Evolutionary conservation across 2,888 invertebrate genomes (phyloP), one percentile per base, ranked within the genome.

Genomic region (Ditula angustiorana): DNA sequence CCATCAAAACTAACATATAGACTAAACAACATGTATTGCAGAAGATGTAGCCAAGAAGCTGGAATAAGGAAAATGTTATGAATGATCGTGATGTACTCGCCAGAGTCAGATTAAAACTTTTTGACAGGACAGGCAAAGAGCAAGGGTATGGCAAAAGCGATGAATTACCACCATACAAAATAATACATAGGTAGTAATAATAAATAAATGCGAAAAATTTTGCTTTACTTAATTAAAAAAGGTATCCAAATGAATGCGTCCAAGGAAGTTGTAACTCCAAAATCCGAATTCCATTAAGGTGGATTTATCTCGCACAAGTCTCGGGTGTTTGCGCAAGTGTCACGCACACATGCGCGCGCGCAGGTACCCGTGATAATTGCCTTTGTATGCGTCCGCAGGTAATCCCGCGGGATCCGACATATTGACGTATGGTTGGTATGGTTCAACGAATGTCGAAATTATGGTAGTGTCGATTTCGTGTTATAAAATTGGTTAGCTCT

Each of bases 321-420:
- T 80, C 79, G 74, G 11, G 76, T 81, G 87, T 88, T 90, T 89
- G 89, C 88, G 89, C 88, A 89, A 90, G 86, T 86, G 87, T 77
- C 70, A 68, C 71, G 53, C 78, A 60, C 83, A 83, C 82, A 80
- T 72, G 78, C 76, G 81, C 77, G 65, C 49, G 70, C 81, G 86
- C 90, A 91, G 90, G 90, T 91, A 91, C 85, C 84, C 77, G 83
- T 85, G 90, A 89, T 91, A 92, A 92, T 92, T 91, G 92, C 88
- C 87, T 86, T 88, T 87, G 88, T 91, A 89, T 92, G 53, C 47
- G 53, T 4, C n/a, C n/a, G 33, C 60, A 60, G 64, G 64, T 65
- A 65, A 26, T 24, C 64, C 64, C 57, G 30, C 33, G 58, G 59
- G 64, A 58, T 35, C 23, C n/a, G 46, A 61, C 33, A 56, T 26